Evolutionary conservation across 2,797 vertebrate genomes (phyloP), one percentile per base, ranked within the genome.

Genomic region (Crocidura indochinensis): DNA sequence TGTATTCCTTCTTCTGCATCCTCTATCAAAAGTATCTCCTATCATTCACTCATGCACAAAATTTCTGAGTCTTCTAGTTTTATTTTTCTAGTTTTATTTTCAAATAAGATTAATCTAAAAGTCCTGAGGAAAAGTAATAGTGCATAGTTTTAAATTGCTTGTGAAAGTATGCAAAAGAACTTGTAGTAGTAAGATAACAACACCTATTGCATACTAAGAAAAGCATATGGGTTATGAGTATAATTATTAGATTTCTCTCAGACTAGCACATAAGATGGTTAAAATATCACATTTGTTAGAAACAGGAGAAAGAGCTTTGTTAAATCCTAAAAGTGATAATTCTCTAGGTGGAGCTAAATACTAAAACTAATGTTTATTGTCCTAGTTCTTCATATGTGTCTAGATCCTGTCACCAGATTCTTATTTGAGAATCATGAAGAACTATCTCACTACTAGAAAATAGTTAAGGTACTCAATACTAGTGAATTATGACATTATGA

Each of bases 51-150:
- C 68, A 49, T 8, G 8, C 27, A 38, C 19, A 76, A 73, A 80
- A 11, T 2, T 64, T 73, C 24, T 80, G 26, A 71, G 3, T 74
- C 60, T 86, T 84, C 56, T 17, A 80, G 10, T 0, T 2, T 91
- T n/a, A 62, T 91, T 71, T 47, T 87, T 27, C 31, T 92, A n/a
- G n/a, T n/a, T n/a, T 38, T 38, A 38, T 38, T 75, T 81, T 88
- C 19, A 11, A 31, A 20, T 78, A 19, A 92, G 44, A 27, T 64
- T 81, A 47, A 17, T 26, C 38, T 81, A 46, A 75, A 83, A 82
- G 20, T 81, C 4, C 46, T 47, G 1, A 56, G 8, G 11, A 47
- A 64, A 64, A 22, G 24, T 64, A 53, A 29, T n/a, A 84, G 81
- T 49, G 10, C 67, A 72, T n/a, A 76, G 8, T 60, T 88, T 24